Evolutionary conservation across 1,140 invertebrate genomes (phyloP).

Genomic region (Oncopeltus fasciatus): DNA sequence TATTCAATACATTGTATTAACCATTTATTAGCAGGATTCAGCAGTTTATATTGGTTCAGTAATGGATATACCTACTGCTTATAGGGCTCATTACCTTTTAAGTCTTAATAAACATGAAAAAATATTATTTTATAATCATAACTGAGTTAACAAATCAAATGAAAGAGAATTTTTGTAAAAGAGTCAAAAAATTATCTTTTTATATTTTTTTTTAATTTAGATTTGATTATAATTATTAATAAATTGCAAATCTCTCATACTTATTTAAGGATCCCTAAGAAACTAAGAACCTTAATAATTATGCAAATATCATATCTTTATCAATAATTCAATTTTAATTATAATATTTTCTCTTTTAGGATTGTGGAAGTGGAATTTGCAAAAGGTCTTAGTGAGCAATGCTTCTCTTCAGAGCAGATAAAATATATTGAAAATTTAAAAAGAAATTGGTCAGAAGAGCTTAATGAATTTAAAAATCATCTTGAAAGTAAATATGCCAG

Average conservation of each 20-base stretch:
- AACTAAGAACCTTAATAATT: neutral
- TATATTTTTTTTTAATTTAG: neutral
- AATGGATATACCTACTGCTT: too few species aligned
- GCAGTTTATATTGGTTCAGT: too few species aligned
- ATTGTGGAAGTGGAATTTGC: neutral
- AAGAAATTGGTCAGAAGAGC: neutral
- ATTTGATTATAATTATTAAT: neutral
- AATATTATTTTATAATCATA: too few species aligned
- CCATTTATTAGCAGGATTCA: too few species aligned
- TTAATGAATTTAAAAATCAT: constrained; percentile 9
- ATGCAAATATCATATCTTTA: neutral
- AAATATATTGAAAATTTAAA: constrained; percentile 3
- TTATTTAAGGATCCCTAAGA: neutral
- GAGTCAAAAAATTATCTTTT: neutral
- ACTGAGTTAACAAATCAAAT: too few species aligned
- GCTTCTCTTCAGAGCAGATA: neutral
- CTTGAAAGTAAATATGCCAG: constrained; percentile 16
- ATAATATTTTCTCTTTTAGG: neutral
- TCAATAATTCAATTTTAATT: neutral
- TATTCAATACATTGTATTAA: too few species aligned
- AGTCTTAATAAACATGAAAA: too few species aligned
- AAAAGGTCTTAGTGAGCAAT: neutral
- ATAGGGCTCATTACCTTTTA: too few species aligned
- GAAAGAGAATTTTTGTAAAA: too few species aligned
- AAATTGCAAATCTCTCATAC: too few species aligned